Evolutionary conservation across 2,113 vertebrate species (phyloP).

Genomic region (human): GRCh38 chr3:161821001-161821500

Average conservation of each 20-base stretch:
- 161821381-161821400: not conserved
- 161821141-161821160: not conserved
- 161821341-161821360: not conserved
- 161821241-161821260: not conserved
- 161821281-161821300: not conserved
- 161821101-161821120: not conserved
- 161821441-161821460: constrained; percentile 31
- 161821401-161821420: not conserved
- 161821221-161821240: not conserved
- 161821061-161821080: not conserved
- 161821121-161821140: not conserved
- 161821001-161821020: not conserved
- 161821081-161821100: not conserved
- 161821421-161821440: constrained; percentile 51
- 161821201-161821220: not conserved
- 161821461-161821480: constrained; percentile 33
- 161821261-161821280: not conserved
- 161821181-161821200: not conserved
- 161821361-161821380: not conserved
- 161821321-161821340: not conserved
- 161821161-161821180: not conserved
- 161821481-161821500: constrained; percentile 6
- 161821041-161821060: not conserved
- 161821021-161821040: not conserved
- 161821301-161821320: constrained; percentile 13